Evolutionary conservation across 2,888 invertebrate genomes (phyloP), one percentile per base, ranked within the genome.

Genomic region (Amphipoea lucens): DNA sequence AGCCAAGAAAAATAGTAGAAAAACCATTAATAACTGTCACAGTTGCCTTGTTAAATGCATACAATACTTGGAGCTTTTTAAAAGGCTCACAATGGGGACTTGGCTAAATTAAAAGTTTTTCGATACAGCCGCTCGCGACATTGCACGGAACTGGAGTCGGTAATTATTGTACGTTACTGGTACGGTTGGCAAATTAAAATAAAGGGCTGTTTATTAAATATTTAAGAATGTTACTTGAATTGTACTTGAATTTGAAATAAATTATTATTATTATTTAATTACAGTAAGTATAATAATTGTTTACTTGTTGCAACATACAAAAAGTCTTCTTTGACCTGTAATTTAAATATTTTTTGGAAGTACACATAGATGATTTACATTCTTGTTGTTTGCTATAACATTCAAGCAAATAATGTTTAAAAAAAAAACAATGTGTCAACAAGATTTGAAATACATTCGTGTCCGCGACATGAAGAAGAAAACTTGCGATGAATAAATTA

Each of bases 101-200:
- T 96, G 96, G 97, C 97, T 96, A 97, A 97, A 96, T 96, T 97
- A 97, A 97, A 97, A 97, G 94, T 97, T 97, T 96, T 97, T 96
- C 96, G 96, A 96, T 96, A 96, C 94, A 92, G 93, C 92, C 92
- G 93, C 94, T 93, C 93, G 93, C 96, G 96, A 96, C 96, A 96
- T 95, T 95, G 96, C 95, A 95, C 95, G 95, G 94, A 95, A 94
- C 95, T 95, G 93, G 94, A 95, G 94, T 94, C 94, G 93, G 95
- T 96, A 96, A 96, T 96, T 96, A 96, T 96, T 95, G 94, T 95
- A 87, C 85, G 91, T 91, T 87, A 84, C 90, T 82, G 66, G 93
- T 95, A 96, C 78, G 11, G 94, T 84, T 79, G 74, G 91, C 90
- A 93, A 45, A 88, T 66, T 57, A 51, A 12, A 0, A 14, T 40